These are phyloP conservation scores for Avahi laniger DNA, from an alignment of 2,797 vertebrate genomes.

Conservation along the genomic window DNA sequence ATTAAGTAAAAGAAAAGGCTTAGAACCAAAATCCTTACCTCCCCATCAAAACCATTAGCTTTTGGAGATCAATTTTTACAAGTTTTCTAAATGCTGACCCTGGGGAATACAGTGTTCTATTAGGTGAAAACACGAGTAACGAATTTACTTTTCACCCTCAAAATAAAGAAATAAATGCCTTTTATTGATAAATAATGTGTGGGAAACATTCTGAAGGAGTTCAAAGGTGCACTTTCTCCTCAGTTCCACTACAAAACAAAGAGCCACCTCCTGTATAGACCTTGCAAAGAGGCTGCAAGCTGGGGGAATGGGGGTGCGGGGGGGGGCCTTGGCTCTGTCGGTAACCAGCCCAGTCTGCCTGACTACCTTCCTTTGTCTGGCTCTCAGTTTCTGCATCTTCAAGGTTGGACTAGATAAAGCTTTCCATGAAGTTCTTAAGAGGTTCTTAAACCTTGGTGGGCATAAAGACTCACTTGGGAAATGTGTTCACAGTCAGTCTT, in stretches of 20 bases:
- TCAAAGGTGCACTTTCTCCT: neutral
- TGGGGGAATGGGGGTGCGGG: rapidly evolving
- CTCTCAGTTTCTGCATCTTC: neutral
- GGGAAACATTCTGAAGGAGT: conserved; percentile 28
- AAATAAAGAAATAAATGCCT: conserved; percentile 36
- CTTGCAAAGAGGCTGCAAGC: neutral
- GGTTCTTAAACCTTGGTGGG: neutral
- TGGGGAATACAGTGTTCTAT: conserved; percentile 20
- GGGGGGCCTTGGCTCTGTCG: neutral
- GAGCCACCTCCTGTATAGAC: neutral
- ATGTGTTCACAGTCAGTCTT: neutral
- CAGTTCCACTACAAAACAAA: neutral
- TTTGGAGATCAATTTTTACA: conserved; percentile 61
- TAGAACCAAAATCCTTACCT: conserved; percentile 59
- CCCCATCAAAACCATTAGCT: conserved; percentile 63
- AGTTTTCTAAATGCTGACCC: conserved; percentile 39
- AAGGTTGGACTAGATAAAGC: neutral
- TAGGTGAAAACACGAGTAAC: conserved; percentile 43
- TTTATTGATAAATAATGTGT: conserved; percentile 38
- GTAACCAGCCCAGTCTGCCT: neutral
- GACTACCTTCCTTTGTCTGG: neutral
- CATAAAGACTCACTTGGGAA: neutral
- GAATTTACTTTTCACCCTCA: conserved; percentile 40
- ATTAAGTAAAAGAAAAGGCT: conserved; percentile 72
- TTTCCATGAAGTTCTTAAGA: neutral